Percentiles rank a stretch among this genome's conserved stretches.
Conservation (phyloP, 1,140 invertebrate species). For the Lepidurus couesii region DNA sequence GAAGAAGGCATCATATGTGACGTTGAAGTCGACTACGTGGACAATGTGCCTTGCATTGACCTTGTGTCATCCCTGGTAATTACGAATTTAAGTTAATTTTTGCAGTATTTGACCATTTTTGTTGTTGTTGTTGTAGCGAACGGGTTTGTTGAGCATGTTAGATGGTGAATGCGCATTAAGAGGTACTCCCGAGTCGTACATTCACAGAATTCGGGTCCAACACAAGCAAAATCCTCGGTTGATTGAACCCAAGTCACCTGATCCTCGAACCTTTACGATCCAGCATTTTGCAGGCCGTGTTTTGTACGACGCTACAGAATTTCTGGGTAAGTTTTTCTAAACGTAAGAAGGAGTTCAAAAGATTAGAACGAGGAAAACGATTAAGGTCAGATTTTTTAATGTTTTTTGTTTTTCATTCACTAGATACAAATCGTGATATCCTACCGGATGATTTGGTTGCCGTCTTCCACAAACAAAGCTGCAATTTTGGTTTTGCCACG, state of each 20-base stretch:
- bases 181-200: constrained; percentile 79
- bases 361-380: neutral
- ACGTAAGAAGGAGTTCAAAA: neutral
- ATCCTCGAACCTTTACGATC: constrained; percentile 72
- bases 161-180: constrained; percentile 86
- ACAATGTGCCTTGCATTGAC: constrained; percentile 93
- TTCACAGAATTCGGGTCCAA: constrained; percentile 76
- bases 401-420: constrained; percentile 29
- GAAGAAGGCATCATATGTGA: constrained; percentile 90
- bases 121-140: constrained; percentile 52
- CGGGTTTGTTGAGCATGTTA: constrained; percentile 81
- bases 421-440: constrained; percentile 83
- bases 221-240: constrained; percentile 67
- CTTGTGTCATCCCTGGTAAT: constrained; percentile 81
- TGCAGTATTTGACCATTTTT: constrained; percentile 2
- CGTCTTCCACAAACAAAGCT: constrained; percentile 86
- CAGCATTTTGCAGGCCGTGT: constrained; percentile 87
- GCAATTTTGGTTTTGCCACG: constrained; percentile 91
- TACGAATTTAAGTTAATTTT: constrained; percentile 31
- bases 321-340: constrained; percentile 54
- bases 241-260: constrained; percentile 54
- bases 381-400: neutral
- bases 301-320: constrained; percentile 80
- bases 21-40: constrained; percentile 86
- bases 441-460: constrained; percentile 85